A percentile compares a stretch with the other conserved stretches of the same genome.
Evolutionary conservation across 2,797 vertebrate species (phyloP).

Genomic region (Cheirogaleus major): DNA sequence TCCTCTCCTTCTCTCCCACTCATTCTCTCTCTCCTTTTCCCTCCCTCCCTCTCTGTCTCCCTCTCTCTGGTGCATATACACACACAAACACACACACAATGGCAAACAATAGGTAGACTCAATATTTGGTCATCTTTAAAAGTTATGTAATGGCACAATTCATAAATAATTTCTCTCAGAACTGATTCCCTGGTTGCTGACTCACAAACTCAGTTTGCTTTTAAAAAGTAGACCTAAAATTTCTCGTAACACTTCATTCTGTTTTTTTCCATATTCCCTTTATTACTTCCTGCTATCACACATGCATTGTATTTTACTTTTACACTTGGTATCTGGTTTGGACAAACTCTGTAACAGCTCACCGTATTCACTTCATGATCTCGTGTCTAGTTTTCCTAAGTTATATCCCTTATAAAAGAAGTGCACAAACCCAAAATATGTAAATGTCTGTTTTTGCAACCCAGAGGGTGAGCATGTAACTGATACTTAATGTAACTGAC

Average conservation of each 20-base stretch:
- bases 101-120: background rate
- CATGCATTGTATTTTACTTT: background rate
- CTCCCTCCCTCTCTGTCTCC: background rate
- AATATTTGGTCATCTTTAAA: background rate
- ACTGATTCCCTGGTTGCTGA: background rate
- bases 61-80: background rate
- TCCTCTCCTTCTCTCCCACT: background rate
- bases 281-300: slow-evolving; percentile 12
- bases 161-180: slow-evolving; percentile 36
- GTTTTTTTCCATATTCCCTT: slow-evolving; percentile 7
- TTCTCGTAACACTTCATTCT: slow-evolving; percentile 14
- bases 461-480: background rate
- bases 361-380: background rate
- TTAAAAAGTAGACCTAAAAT: background rate
- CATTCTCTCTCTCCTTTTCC: background rate
- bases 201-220: slow-evolving; percentile 35
- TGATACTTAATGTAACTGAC: background rate
- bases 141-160: background rate
- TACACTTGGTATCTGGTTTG: slow-evolving; percentile 16
- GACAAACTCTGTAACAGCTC: slow-evolving; percentile 30
- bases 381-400: slow-evolving; percentile 40
- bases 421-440: background rate
- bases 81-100: background rate
- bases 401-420: slow-evolving; percentile 46
- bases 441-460: background rate